A percentile compares a stretch with the other conserved stretches of the same genome.
phyloP scores from a whole-genome alignment of 1,140 invertebrate species.

The Ceratosolen solmsi region DNA sequence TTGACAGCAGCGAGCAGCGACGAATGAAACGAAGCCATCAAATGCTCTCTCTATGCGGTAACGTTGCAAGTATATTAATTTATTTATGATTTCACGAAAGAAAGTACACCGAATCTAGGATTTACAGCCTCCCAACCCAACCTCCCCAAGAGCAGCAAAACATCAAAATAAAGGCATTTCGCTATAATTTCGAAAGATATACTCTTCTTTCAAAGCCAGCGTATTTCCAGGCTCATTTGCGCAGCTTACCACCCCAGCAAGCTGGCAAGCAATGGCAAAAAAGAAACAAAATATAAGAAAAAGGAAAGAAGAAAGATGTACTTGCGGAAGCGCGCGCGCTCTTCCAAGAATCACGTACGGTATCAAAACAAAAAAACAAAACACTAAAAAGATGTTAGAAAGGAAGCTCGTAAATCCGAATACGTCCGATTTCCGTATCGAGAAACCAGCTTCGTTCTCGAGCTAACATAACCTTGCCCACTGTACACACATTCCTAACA shows the following conservation, averaged over 20 bases:
- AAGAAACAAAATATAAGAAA: background rate
- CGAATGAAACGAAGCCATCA: no score
- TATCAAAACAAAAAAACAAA: conserved; percentile 21
- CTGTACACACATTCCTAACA: conserved; percentile 49
- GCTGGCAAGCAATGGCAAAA: background rate
- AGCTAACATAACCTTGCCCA: conserved; percentile 44
- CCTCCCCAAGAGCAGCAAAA: background rate
- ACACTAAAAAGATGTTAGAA: conserved; percentile 11
- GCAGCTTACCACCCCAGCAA: no score
- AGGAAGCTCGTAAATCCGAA: conserved; percentile 29
- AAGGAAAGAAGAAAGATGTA: background rate
- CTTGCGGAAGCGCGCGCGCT: background rate
- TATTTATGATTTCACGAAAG: no score
- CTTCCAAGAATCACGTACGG: background rate
- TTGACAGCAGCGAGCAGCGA: background rate
- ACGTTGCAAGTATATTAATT: no score
- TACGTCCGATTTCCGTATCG: conserved; percentile 49
- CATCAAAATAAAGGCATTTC: background rate
- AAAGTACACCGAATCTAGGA: background rate
- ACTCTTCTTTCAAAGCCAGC: background rate
- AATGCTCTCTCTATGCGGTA: no score
- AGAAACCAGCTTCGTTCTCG: conserved; percentile 36
- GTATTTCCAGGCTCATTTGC: conserved; percentile 11
- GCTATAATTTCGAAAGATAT: background rate
- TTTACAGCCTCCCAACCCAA: background rate